Base-by-base conservation (phyloP, 2,888 invertebrate genomes). In the Noctua janthina region DNA sequence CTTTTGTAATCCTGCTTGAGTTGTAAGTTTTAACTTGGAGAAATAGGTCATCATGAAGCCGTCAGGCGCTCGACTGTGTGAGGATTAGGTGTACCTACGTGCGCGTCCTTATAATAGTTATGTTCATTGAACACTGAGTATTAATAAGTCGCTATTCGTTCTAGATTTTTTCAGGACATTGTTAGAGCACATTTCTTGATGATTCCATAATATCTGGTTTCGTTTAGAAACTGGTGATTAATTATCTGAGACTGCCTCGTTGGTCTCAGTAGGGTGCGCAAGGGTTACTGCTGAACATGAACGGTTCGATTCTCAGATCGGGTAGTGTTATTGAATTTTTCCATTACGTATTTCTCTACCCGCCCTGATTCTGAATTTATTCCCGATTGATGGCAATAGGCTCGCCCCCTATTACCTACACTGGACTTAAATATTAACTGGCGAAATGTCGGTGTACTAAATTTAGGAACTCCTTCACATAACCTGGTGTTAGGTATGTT, bases 21-120 rank as follows among this genome's bases (percentile, higher is more conserved):
- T 67, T 66, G 74, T 76, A 54, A 84, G 81, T 85, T 77, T 87
- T 81, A 35, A 78, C 85, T 88, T 81, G 66, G 7, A 51, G 68
- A 85, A 85, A 85, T 88, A 81, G 85, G 85, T 85, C 85, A 88
- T 85, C 85, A 46, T 49, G 56, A 67, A 74, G 76, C 76, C 59
- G 54, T 69, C 88, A 85, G 76, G 62, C 49, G 75, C 43, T 79
- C 62, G 23, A 35, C 71, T 76, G 51, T 69, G 62, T 51, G 62
- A 72, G 51, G 86, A 86, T 86, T 86, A 79, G 20, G 54, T 29
- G 54, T 51, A 39, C n/a, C 35, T 62, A 59, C 10, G 13, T 56
- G 29, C 74, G n/a, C 23, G 51, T 74, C 68, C 46, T 15, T 29
- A 56, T 66, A 76, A 17, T 39, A 66, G 67, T 35, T 46, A 59